Percentiles rank a stretch among this genome's conserved stretches.
These are phyloP conservation scores for Gymnobelideus leadbeateri DNA, from an alignment of 2,113 vertebrate species.

Conservation along the genomic window DNA sequence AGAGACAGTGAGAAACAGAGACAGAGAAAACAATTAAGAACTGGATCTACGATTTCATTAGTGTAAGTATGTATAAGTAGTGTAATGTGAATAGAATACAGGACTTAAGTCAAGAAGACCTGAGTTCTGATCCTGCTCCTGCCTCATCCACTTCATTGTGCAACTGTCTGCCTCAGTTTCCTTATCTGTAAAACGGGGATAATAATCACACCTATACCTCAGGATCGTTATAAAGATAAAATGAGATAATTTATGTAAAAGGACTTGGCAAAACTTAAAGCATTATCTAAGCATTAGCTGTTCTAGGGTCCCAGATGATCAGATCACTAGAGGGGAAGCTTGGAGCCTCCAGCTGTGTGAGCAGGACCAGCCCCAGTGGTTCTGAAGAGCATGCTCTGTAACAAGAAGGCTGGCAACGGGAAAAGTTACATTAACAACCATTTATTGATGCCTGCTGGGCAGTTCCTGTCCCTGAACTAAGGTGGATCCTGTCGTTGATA, in stretches of 20 bases:
- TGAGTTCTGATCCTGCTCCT: not conserved
- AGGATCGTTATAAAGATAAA: not conserved
- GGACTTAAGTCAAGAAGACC: not conserved
- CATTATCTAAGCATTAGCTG: not conserved
- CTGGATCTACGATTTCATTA: not conserved
- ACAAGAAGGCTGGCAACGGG: not conserved
- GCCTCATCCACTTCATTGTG: not conserved
- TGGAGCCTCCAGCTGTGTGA: not conserved
- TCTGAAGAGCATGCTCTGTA: not conserved
- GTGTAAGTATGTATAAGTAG: not conserved
- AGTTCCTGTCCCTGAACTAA: constrained; percentile 1
- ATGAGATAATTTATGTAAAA: not conserved
- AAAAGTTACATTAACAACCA: not conserved
- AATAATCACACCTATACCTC: not conserved
- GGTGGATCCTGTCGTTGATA: not conserved
- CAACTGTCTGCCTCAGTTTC: not conserved
- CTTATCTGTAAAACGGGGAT: not conserved
- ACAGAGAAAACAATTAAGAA: not conserved
- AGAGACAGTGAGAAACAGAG: not conserved
- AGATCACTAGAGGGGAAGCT: not conserved
- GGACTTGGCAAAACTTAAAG: not conserved
- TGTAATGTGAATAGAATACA: not conserved
- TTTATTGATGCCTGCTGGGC: not conserved
- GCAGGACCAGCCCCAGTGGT: not conserved
- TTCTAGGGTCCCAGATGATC: not conserved